A percentile compares a stretch with the other conserved stretches of the same genome.
Conservation (phyloP, 2,113 vertebrate species). For the Sardina pilchardus region DNA sequence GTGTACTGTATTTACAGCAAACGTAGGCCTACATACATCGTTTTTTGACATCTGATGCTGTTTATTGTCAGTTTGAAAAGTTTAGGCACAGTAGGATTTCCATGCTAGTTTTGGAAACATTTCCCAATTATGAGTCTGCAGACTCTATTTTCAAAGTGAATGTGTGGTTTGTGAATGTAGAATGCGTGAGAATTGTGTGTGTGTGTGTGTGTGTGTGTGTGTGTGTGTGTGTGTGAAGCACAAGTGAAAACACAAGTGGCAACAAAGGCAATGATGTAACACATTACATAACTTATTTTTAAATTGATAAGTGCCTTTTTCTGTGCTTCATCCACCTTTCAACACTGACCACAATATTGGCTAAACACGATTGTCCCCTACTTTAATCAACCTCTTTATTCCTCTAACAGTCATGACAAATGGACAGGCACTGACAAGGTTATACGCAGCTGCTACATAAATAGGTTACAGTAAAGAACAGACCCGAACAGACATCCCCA, state of each 20-base stretch:
- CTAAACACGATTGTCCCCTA: not conserved
- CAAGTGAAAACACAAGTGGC: not conserved
- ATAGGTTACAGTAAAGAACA: not conserved
- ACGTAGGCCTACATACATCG: too few species aligned
- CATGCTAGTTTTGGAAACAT: too few species aligned
- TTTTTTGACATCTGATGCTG: too few species aligned
- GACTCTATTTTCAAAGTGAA: too few species aligned
- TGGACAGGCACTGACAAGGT: not conserved
- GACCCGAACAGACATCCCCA: not conserved
- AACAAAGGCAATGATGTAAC: not conserved
- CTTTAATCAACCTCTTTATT: not conserved
- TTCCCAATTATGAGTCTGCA: too few species aligned
- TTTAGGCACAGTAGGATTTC: too few species aligned
- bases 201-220: too few species aligned
- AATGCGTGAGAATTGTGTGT: not conserved
- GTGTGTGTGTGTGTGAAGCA: constrained; percentile 13
- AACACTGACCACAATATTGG: not conserved
- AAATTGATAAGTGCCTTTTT: not conserved
- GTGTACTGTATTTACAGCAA: too few species aligned
- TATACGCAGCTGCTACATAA: not conserved
- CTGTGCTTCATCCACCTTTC: not conserved
- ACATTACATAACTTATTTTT: not conserved
- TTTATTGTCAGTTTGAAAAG: too few species aligned
- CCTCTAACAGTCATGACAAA: not conserved
- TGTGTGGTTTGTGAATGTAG: not conserved